Base-by-base conservation (phyloP, 2,888 invertebrate genomes). In the Trissoscelio sp. region DNA sequence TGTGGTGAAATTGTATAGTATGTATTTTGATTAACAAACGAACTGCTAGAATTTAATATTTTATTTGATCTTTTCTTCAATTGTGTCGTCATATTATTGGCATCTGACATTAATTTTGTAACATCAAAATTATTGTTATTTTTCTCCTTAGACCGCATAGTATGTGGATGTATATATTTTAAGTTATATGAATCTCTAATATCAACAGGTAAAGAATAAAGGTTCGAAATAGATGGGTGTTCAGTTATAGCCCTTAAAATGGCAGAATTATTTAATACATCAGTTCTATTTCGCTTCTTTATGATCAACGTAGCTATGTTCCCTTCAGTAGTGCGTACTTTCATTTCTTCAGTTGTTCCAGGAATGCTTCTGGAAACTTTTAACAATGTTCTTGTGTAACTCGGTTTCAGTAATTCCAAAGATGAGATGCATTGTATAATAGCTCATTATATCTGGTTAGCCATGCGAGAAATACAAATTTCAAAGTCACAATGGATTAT, bases 311-410 rank as follows among this genome's bases (percentile, higher is more conserved):
- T 96, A 0, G 96, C 96, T 20, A 96, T 92, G 77, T 94, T 95
- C 1, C 97, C 97, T 18, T 95, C 94, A 87, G 94, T 94, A 0
- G 96, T 96, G 86, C 95, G 93, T 0, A 97, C 96, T 87, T 95
- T 95, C 44, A 96, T 92, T 34, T 96, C 95, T 88, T 96, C 95
- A 53, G 95, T 96, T 82, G 95, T 94, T 20, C 95, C 95, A 0
- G 96, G 96, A 12, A 96, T 92, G 88, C 95, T 96, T 80, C 96
- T 93, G 1, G 96, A 94, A 16, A 96, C 96, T 89, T 96, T 95
- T 46, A 96, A 92, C 89, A 96, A 95, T 0, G 96, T 96, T 77
- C 96, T 93, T 18, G 96, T 94, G 46, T 95, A 93, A 69, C 94
- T 92, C 3, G 95, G 94, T 62, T 87, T 89, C 0, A 90, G 91